Percentiles rank a stretch among this genome's conserved stretches.
These are phyloP conservation scores for Sigmodon hispidus DNA, from an alignment of 2,113 vertebrate species.

Conservation along the genomic window DNA sequence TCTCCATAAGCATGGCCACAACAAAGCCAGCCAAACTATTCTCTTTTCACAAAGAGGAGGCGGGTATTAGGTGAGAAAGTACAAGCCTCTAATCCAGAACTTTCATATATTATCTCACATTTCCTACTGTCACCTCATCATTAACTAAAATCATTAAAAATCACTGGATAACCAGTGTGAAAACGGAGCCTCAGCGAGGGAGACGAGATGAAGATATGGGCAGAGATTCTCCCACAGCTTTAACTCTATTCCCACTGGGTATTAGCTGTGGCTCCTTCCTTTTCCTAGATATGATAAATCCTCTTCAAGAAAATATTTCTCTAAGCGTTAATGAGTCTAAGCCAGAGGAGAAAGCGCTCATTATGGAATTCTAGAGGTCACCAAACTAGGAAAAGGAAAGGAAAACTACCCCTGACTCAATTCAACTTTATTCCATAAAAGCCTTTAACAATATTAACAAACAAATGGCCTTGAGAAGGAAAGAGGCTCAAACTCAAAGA, in stretches of 20 bases:
- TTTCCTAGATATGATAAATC: slow-evolving; percentile 38
- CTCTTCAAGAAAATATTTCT: neutral
- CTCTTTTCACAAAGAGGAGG: neutral
- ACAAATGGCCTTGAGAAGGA: neutral
- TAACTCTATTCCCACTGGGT: neutral
- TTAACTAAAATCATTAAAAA: neutral
- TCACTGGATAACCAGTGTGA: neutral
- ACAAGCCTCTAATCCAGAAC: neutral
- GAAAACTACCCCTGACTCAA: neutral
- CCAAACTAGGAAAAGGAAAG: neutral
- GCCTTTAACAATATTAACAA: neutral
- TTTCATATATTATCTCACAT: neutral
- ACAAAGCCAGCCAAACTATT: neutral
- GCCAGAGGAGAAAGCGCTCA: neutral
- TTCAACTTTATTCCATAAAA: neutral
- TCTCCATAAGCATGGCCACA: neutral
- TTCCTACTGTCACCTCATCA: neutral
- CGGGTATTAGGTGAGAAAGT: neutral
- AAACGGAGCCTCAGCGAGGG: neutral
- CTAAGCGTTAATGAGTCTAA: slow-evolving; percentile 4
- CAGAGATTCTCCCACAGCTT: neutral
- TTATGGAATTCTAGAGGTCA: neutral
- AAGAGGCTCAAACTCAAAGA: neutral
- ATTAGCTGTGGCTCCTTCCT: neutral
- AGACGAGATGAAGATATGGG: neutral